phyloP scores from a whole-genome alignment of 1,140 invertebrate genomes.

The Gonatopus flavifemur region DNA sequence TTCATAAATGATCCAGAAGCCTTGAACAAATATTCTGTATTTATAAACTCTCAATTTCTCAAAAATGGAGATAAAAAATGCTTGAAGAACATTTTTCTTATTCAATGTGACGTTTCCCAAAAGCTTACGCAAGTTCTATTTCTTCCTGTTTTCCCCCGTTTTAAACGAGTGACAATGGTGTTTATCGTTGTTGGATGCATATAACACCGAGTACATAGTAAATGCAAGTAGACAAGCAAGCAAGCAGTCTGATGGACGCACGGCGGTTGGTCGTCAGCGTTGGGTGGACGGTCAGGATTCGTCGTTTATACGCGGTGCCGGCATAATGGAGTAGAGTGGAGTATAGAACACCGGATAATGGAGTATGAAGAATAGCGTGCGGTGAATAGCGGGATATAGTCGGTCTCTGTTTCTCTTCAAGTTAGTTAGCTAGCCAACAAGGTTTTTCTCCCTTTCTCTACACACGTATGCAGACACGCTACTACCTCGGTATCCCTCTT shows the following conservation, averaged over 20 bases:
- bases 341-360: conserved; percentile 56
- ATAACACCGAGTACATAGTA: no score
- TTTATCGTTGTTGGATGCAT: conserved; percentile 37
- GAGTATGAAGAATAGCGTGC: conserved; percentile 53
- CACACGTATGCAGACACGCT: background rate
- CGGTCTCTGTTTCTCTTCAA: conserved; percentile 15
- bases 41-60: no score
- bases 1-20: no score
- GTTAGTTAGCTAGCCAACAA: no score
- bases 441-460: conserved; percentile 8
- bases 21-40: no score
- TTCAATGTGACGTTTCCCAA: no score
- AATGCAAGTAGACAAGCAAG: conserved; percentile 14
- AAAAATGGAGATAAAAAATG: no score
- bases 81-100: no score
- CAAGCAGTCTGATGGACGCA: conserved; percentile 34
- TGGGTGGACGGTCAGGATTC: conserved; percentile 27
- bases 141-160: no score
- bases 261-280: conserved; percentile 22
- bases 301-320: conserved; percentile 52
- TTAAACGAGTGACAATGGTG: no score
- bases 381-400: conserved; percentile 36
- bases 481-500: conserved; percentile 7
- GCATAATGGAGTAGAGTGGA: conserved; percentile 55
- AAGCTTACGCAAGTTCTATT: no score